phyloP scores from a whole-genome alignment of 2,797 vertebrate genomes.

The Sciurus vulgaris region DNA sequence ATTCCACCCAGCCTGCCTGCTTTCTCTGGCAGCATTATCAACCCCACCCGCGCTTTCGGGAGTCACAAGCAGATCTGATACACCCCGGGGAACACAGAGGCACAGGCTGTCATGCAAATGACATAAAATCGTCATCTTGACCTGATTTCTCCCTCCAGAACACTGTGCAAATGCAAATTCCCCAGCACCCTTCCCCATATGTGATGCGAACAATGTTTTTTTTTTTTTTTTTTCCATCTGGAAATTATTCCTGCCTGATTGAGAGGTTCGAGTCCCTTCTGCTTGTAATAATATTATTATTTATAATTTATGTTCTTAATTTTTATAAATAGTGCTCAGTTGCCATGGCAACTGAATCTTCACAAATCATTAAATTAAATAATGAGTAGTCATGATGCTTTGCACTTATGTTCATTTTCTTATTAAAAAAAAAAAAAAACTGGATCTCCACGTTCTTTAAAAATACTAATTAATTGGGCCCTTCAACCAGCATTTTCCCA shows the following conservation, averaged over 20 bases:
- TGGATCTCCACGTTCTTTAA: slow-evolving; percentile 62
- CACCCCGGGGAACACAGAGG: neutral
- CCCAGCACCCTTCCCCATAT: neutral
- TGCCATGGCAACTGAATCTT: slow-evolving; percentile 76
- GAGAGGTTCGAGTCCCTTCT: slow-evolving; percentile 79
- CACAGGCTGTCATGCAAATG: neutral
- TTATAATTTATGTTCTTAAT: slow-evolving; percentile 84
- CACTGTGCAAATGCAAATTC: neutral
- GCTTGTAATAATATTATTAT: slow-evolving; percentile 85
- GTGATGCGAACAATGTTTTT: slow-evolving; percentile 39
- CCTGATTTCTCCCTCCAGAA: neutral
- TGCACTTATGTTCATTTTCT: slow-evolving; percentile 82
- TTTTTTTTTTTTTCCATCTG: slow-evolving; percentile 61
- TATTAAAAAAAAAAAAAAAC: slow-evolving; percentile 59
- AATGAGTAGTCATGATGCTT: slow-evolving; percentile 79
- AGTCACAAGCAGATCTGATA: neutral
- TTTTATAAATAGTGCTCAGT: slow-evolving; percentile 84
- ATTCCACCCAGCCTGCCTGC: no score
- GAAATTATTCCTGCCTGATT: slow-evolving; percentile 79
- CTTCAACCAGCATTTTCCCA: neutral
- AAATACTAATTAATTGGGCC: slow-evolving; percentile 63
- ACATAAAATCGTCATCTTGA: neutral
- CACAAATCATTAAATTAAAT: slow-evolving; percentile 83
- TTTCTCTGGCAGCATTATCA: neutral
- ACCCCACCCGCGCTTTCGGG: neutral